Conservation (phyloP, 2,888 invertebrate genomes). For the Pterostichus madidus region DNA sequence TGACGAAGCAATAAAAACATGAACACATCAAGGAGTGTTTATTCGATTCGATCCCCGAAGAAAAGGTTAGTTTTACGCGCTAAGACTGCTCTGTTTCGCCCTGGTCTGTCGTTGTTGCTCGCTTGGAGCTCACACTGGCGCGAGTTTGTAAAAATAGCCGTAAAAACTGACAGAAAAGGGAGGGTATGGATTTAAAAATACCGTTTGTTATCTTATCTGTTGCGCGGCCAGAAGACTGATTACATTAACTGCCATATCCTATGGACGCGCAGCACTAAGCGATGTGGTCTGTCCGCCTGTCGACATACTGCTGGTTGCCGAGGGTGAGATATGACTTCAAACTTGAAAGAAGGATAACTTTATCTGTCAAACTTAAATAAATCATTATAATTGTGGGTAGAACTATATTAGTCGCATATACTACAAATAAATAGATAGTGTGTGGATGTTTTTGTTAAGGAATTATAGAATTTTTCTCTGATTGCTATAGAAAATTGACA, state of each 20-base stretch:
- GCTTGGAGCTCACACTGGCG: conserved; percentile 22
- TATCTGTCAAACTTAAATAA: conserved; percentile 46
- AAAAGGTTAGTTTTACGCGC: background rate
- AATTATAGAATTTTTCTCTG: too few relatives aligned
- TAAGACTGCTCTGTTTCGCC: background rate
- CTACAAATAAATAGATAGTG: conserved; percentile 33
- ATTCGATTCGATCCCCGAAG: background rate
- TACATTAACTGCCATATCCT: conserved; percentile 53
- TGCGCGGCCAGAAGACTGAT: conserved; percentile 44
- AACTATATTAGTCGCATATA: background rate
- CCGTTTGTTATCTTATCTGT: conserved; percentile 64
- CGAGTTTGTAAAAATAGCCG: conserved; percentile 59
- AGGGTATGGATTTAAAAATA: conserved; percentile 61
- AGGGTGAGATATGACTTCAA: conserved; percentile 26
- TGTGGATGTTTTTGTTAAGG: too few relatives aligned
- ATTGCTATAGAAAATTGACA: too few relatives aligned
- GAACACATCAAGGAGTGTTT: conserved; percentile 29
- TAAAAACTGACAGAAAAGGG: conserved; percentile 55
- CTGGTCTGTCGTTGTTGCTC: background rate
- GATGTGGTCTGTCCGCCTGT: conserved; percentile 1
- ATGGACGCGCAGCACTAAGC: background rate
- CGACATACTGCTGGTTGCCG: background rate
- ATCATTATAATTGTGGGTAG: conserved; percentile 28
- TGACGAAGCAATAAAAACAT: conserved; percentile 3
- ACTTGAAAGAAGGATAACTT: conserved; percentile 32